These are phyloP conservation scores for Hofmannophila pseudospretella DNA, from an alignment of 2,888 invertebrate species.

Conservation along the genomic window DNA sequence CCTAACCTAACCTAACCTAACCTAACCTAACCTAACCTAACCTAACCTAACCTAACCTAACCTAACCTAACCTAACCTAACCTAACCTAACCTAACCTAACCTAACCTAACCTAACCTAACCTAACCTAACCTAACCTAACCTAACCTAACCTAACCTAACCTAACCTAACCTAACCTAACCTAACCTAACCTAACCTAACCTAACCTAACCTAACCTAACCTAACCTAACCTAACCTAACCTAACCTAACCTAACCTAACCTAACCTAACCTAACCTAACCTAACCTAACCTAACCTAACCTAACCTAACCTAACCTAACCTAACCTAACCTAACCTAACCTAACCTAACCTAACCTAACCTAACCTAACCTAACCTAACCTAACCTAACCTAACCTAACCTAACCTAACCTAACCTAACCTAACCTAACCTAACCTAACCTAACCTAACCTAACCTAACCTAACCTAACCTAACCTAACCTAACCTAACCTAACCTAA, in stretches of 20 bases:
- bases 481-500: constrained; percentile 15
- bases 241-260: constrained; percentile 17
- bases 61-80: constrained; percentile 8
- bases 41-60: constrained; percentile 8
- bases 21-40: constrained; percentile 9
- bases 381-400: constrained; percentile 15
- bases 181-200: constrained; percentile 12
- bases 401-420: constrained; percentile 14
- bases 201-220: constrained; percentile 13
- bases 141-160: constrained; percentile 10
- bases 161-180: constrained; percentile 11
- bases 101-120: constrained; percentile 7
- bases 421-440: constrained; percentile 15
- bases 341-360: constrained; percentile 15
- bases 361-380: constrained; percentile 14
- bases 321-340: constrained; percentile 14
- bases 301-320: constrained; percentile 16
- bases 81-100: constrained; percentile 10
- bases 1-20: constrained; percentile 10
- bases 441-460: constrained; percentile 14
- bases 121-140: constrained; percentile 6
- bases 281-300: constrained; percentile 13
- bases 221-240: constrained; percentile 13
- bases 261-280: constrained; percentile 12
- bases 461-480: constrained; percentile 11